A percentile compares a stretch with the other conserved stretches of the same genome.
Conservation (phyloP, 2,113 vertebrate species). For the Cinclus cinclus region DNA sequence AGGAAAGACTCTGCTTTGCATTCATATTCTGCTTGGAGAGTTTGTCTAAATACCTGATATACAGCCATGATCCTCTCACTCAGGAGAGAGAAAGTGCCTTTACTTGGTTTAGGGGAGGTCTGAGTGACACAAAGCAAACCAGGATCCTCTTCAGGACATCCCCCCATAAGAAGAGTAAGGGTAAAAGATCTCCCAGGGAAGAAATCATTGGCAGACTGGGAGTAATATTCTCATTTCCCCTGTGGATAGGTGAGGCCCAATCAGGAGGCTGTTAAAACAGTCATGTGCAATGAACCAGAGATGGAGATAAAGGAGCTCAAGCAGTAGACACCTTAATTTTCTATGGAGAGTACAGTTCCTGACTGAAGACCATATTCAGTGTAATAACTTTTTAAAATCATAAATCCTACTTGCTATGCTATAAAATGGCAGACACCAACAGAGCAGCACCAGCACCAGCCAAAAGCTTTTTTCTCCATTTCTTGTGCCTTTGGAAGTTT, state of each 20-base stretch:
- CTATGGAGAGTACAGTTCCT: not conserved
- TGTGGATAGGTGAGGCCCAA: not conserved
- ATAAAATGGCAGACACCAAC: not conserved
- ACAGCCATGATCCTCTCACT: not conserved
- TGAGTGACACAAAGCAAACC: not conserved
- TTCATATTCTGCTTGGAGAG: not conserved
- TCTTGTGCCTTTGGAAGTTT: not conserved
- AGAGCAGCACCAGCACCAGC: not conserved
- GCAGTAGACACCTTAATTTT: not conserved
- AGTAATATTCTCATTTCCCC: not conserved
- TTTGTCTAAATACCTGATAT: not conserved
- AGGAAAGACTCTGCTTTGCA: not conserved
- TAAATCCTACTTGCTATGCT: not conserved
- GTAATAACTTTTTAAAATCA: not conserved
- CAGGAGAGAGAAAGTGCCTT: not conserved
- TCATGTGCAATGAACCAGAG: not conserved
- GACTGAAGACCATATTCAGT: not conserved
- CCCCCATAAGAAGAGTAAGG: not conserved
- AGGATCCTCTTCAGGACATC: not conserved
- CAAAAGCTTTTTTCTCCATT: not conserved
- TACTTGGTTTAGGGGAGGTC: not conserved
- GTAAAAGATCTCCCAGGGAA: not conserved
- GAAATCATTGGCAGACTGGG: not conserved
- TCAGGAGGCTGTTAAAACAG: not conserved
- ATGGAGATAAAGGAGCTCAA: not conserved